These are phyloP conservation scores for Megaustenia siamemsis DNA, from an alignment of 2,888 invertebrate genomes.

Conservation along the genomic window DNA sequence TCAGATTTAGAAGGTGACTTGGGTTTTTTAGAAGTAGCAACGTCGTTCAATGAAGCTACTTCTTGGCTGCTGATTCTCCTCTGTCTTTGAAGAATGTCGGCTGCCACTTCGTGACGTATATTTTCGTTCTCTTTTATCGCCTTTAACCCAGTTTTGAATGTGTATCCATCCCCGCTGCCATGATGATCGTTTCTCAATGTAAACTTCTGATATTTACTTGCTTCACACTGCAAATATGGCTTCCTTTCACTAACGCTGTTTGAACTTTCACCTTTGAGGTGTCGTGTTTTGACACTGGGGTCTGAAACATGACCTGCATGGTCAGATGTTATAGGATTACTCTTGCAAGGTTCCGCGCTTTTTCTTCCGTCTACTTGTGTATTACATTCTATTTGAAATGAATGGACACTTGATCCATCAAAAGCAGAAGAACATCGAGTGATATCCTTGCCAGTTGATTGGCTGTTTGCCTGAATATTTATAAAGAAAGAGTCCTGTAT, in stretches of 20 bases:
- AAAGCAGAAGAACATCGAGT: neutral
- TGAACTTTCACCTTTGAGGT: neutral
- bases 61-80: neutral
- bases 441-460: neutral
- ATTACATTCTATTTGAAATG: neutral
- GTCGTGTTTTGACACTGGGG: neutral
- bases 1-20: neutral
- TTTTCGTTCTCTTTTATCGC: neutral
- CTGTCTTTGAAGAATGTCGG: neutral
- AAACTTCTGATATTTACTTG: neutral
- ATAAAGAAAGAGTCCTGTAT: neutral
- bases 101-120: neutral
- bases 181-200: neutral
- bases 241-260: neutral
- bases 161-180: neutral
- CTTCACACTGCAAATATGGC: neutral
- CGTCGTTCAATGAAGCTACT: neutral
- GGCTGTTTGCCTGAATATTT: neutral
- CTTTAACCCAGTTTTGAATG: neutral
- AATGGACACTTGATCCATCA: neutral
- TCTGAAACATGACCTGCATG: neutral
- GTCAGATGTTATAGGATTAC: neutral
- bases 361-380: neutral
- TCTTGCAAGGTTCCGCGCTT: neutral
- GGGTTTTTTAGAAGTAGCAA: neutral